phyloP scores from a whole-genome alignment of 2,113 vertebrate species.

The Heloderma charlesbogerti region DNA sequence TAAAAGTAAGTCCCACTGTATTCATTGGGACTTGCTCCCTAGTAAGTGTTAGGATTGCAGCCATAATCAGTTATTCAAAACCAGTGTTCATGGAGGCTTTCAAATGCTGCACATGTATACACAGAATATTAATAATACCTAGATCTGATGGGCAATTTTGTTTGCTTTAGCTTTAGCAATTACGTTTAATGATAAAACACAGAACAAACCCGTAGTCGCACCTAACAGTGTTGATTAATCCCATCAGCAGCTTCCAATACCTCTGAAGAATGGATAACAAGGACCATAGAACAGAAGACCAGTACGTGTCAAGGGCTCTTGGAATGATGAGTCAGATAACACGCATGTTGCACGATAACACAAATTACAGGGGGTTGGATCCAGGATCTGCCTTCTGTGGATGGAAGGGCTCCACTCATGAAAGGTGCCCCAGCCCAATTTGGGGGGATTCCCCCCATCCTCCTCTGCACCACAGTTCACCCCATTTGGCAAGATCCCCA shows the following conservation, averaged over 20 bases:
- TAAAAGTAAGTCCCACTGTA: not conserved
- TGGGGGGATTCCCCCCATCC: too few species aligned
- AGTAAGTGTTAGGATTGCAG: not conserved
- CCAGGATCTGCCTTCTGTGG: too few species aligned
- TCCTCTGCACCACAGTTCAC: not conserved
- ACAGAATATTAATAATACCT: not conserved
- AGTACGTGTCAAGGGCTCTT: not conserved
- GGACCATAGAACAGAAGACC: not conserved
- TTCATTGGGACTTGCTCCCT: not conserved
- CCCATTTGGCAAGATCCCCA: not conserved
- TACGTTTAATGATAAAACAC: not conserved
- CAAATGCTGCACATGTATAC: not conserved
- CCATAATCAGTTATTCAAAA: slow-evolving; percentile 1
- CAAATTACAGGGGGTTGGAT: not conserved
- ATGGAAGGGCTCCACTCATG: too few species aligned
- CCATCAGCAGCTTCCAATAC: slow-evolving; percentile 16
- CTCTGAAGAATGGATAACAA: not conserved
- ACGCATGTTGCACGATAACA: not conserved
- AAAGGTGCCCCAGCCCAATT: too few species aligned
- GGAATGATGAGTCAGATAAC: not conserved
- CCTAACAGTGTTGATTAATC: slow-evolving; percentile 16
- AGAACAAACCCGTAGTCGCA: not conserved
- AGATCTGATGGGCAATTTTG: not conserved
- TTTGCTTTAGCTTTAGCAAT: not conserved
- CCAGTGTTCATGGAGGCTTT: not conserved